Conservation (phyloP, 2,113 vertebrate genomes). For the Gymnogyps californianus region DNA sequence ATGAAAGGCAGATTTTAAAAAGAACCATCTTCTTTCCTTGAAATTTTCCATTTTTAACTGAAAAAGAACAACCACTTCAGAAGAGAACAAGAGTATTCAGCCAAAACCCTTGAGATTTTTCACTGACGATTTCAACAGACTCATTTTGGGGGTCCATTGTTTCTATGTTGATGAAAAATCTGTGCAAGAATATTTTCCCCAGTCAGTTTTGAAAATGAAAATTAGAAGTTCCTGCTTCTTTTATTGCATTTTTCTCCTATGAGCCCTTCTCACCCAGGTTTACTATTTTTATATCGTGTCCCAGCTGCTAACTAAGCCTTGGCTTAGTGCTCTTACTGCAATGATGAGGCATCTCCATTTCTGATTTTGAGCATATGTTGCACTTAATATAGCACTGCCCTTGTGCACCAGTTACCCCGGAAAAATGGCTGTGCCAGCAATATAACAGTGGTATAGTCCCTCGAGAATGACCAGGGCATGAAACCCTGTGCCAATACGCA, state of each 20-base stretch:
- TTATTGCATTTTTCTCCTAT: neutral
- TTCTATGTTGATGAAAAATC: conserved; percentile 21
- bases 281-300: conserved; percentile 59
- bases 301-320: conserved; percentile 65
- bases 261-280: conserved; percentile 35
- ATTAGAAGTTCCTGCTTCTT: conserved; percentile 24
- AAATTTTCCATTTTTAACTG: conserved; percentile 32
- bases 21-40: neutral
- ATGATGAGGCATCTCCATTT: conserved; percentile 54
- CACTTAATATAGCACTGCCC: conserved; percentile 52
- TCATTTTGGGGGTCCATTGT: neutral
- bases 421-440: conserved; percentile 46
- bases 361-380: conserved; percentile 60
- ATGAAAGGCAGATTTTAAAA: conserved; percentile 13
- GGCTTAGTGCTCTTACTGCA: conserved; percentile 42
- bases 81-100: neutral
- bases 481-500: conserved; percentile 2
- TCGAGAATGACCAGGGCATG: neutral
- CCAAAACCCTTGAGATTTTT: conserved; percentile 26
- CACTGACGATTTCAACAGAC: neutral
- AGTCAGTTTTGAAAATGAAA: conserved; percentile 18
- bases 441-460: neutral
- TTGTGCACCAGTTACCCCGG: conserved; percentile 41
- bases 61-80: conserved; percentile 37
- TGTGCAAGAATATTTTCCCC: neutral